A percentile compares a stretch with the other conserved stretches of the same genome.
Evolutionary conservation across 1,140 invertebrate genomes (phyloP).

Genomic region (Panulirus ornatus): DNA sequence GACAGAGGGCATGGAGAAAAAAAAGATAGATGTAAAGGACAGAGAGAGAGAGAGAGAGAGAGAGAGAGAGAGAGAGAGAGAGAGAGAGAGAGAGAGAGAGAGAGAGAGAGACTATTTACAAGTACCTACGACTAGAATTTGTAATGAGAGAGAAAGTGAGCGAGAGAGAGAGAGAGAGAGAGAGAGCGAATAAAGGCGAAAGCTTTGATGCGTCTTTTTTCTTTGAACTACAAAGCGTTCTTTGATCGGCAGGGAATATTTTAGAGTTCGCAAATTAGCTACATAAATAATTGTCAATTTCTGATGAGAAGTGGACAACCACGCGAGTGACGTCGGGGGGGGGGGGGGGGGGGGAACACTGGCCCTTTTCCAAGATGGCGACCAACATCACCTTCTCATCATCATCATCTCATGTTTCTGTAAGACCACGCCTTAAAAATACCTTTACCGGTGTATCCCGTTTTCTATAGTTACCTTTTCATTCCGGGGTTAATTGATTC

Average conservation of each 20-base stretch:
- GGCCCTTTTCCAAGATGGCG: no score
- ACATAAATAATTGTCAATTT: conserved; percentile 46
- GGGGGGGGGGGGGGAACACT: no score
- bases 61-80: conserved; percentile 29
- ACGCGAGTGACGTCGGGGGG: no score
- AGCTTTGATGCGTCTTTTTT: conserved; percentile 49
- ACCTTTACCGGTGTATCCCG: no score
- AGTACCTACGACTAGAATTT: background rate
- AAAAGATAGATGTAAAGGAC: no score
- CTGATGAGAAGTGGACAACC: no score
- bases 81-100: background rate
- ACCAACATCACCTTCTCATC: no score
- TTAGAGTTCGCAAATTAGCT: conserved; percentile 45
- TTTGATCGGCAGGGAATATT: conserved; percentile 47
- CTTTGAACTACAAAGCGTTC: conserved; percentile 57
- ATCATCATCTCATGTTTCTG: no score
- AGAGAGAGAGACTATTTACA: background rate
- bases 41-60: conserved; percentile 5
- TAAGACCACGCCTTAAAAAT: no score
- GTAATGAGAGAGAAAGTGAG: background rate
- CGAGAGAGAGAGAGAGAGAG: conserved; percentile 5
- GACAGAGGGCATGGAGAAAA: background rate
- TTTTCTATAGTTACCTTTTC: no score
- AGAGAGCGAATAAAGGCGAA: conserved; percentile 19
- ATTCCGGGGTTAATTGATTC: no score